phyloP scores from a whole-genome alignment of 2,113 vertebrate genomes.

The Brachypodius melanocephalos region DNA sequence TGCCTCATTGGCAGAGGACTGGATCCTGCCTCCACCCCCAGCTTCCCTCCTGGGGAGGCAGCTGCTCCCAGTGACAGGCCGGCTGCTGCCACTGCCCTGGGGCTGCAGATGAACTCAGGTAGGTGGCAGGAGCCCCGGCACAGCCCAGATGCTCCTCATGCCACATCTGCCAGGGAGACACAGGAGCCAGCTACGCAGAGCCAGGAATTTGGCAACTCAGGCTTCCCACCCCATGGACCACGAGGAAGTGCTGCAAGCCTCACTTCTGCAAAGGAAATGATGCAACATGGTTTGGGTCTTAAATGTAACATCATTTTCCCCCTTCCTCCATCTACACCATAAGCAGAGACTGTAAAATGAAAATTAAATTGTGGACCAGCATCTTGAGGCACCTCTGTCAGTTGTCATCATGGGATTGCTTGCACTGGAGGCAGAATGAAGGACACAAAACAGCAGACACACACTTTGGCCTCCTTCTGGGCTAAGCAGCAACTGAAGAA shows the following conservation, averaged over 20 bases:
- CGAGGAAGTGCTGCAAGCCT: not conserved
- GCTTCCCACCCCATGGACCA: fast-evolving
- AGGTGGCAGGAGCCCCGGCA: not conserved
- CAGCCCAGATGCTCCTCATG: not conserved
- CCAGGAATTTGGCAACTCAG: fast-evolving
- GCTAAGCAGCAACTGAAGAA: not conserved
- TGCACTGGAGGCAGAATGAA: not conserved
- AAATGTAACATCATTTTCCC: not conserved
- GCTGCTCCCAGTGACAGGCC: not conserved
- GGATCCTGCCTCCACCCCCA: not conserved
- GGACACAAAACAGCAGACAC: not conserved
- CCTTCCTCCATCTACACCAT: not conserved
- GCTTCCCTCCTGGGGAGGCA: not conserved
- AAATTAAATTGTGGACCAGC: not conserved
- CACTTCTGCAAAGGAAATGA: fast-evolving
- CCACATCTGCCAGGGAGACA: not conserved
- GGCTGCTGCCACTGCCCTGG: not conserved
- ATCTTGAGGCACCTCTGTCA: not conserved
- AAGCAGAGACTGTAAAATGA: not conserved
- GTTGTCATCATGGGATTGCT: not conserved
- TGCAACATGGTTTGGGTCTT: not conserved
- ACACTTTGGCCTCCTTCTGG: not conserved
- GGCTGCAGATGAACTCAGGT: not conserved
- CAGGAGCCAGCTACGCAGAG: not conserved
- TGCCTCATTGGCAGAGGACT: not conserved